Base-by-base conservation (phyloP, 2,113 vertebrate genomes). In the Cacatua alba region DNA sequence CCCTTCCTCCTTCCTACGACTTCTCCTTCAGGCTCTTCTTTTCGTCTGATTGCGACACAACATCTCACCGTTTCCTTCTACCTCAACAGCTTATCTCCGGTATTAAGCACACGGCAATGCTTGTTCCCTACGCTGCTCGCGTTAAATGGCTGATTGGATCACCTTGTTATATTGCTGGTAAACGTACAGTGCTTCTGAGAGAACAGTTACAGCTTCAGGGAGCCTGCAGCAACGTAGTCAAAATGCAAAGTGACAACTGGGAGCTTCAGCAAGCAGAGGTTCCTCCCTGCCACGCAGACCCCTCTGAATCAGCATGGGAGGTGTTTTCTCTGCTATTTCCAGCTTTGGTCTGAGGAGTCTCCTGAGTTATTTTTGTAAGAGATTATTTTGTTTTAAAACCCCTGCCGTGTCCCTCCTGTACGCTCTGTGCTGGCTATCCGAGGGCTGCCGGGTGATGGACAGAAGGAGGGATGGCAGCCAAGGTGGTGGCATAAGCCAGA, bases 271-370 rank as follows among this genome's bases (percentile, higher is more conserved):
- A 37, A 89, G 75, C 51, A 90, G 31, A 87, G 29, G 74, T 69
- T 86, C 71, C 64, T 92, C 31, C 52, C 39, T 5, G 11, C 33
- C 2, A 0, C 4, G 5, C 49, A n/a, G 65, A 31, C 23, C 75
- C 51, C 63, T n/a, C 46, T 63, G 52, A 57, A 77, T 51, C 80
- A 55, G 48, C 31, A 59, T 28, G 82, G 92, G 92, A 93, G 88
- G 92, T 83, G 79, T 93, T 95, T 93, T 92, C 88, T 92, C 84
- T 93, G 92, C 95, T 96, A 82, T 95, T 97, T 94, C 86, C 97
- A 95, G 96, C 95, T 95, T 92, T 91, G 79, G 90, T 41, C 71
- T 83, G 78, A 93, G 96, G 95, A 95, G 35, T 94, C 78, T 96
- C 95, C 95, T 3, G 2, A 94, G 86, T 41, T 97, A 95, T 97